Conservation (phyloP, 2,113 vertebrate species). For the Caracal caracal region DNA sequence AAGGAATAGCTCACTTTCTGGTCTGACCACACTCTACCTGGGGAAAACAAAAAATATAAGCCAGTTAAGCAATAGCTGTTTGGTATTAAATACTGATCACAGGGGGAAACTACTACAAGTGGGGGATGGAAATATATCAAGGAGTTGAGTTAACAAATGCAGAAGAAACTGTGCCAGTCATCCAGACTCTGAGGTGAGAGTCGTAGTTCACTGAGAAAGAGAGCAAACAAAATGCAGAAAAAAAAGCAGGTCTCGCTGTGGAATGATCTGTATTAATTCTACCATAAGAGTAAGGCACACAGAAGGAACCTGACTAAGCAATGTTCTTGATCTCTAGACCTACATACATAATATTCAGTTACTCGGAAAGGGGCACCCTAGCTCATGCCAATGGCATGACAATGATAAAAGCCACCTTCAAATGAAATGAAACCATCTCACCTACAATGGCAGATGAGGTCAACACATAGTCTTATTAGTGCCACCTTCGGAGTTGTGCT, state of each 20-base stretch:
- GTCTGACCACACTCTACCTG: not conserved
- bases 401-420: slow-evolving; percentile 41
- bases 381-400: not conserved
- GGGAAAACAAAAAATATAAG: not conserved
- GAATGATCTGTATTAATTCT: not conserved
- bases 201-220: not conserved
- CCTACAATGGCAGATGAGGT: not conserved
- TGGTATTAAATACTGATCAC: slow-evolving; percentile 24
- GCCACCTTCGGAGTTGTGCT: not conserved
- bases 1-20: slow-evolving; percentile 9
- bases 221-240: not conserved
- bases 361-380: not conserved
- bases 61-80: not conserved
- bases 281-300: not conserved
- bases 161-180: slow-evolving; percentile 1
- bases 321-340: not conserved
- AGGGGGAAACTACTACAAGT: not conserved
- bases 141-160: slow-evolving; percentile 2
- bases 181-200: not conserved
- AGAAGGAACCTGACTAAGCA: not conserved
- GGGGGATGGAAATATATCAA: slow-evolving; percentile 2
- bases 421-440: not conserved
- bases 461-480: not conserved
- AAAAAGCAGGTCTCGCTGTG: not conserved
- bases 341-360: not conserved